Evolutionary conservation across 1,140 invertebrate species (phyloP), one percentile per base, ranked within the genome.

Genomic region (Pseudomyrmex sp.): DNA sequence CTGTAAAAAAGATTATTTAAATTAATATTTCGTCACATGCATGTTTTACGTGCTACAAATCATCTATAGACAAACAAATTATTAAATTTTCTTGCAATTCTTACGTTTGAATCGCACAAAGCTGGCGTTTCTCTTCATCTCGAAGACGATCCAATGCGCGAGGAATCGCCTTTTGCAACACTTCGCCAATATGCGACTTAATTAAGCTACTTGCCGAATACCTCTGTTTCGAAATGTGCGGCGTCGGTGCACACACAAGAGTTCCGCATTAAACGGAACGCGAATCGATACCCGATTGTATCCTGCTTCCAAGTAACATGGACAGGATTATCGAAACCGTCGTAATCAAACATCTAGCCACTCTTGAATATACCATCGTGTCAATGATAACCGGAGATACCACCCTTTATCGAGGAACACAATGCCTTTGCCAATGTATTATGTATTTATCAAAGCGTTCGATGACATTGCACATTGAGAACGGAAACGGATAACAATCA

Each of bases 261-360:
- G 66, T 73, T 26, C 56, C 44, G 56, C 48, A 65, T 63, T 79
- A 66, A 52, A 13, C 10, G 12, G 7, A 66, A 75, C 61, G 10
- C 52, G 13, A 70, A 87, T 88, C 86, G 70, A 88, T 88, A 88
- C 15, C 5, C 35, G 23, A 88, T 85, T 79, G 70, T 23, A 61
- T 72, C 20, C 56, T 13, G 12, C 4, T 20, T 26, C 54, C 35
- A n/a, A 75, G 77, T 63, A 23, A 9, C 58, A 26, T 72, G 13
- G 13, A 84, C 50, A 3, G 23, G 73, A 76, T 86, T 58, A 77
- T 72, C 46, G 46, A 54, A 75, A 69, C 52, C 18, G 48, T 69
- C 48, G 23, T 75, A 52, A 70, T 65, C 65, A 58, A 35, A 70
- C 58, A 26, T 54, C 48, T 68, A 61, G 44, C 20, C 44, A 23